These are phyloP conservation scores for Caenorhabditis latens DNA, from an alignment of 1,140 invertebrate species.

Conservation along the genomic window DNA sequence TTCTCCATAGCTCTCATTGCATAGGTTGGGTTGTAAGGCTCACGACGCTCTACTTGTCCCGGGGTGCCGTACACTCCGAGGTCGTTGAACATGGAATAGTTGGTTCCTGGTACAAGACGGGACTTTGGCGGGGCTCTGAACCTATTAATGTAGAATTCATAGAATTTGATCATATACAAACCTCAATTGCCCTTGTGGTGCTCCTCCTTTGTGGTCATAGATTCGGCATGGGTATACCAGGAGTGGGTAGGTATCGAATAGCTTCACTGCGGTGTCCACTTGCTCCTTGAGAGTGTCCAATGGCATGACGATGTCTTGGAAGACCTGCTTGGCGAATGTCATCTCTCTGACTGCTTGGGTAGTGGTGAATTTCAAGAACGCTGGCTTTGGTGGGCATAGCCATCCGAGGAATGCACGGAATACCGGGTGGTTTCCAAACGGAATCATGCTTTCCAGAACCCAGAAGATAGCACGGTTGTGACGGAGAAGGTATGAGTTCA, in stretches of 20 bases:
- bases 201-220: slow-evolving; percentile 79
- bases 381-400: slow-evolving; percentile 87
- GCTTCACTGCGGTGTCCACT: slow-evolving; percentile 79
- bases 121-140: slow-evolving; percentile 79
- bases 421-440: slow-evolving; percentile 85
- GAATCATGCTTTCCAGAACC: slow-evolving; percentile 85
- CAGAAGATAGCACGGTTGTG: slow-evolving; percentile 81
- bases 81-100: slow-evolving; percentile 81
- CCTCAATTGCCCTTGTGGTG: slow-evolving; percentile 70
- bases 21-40: slow-evolving; percentile 80
- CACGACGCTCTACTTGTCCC: slow-evolving; percentile 79
- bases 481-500: slow-evolving; percentile 80
- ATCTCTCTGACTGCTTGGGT: slow-evolving; percentile 80
- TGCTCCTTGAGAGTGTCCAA: slow-evolving; percentile 80
- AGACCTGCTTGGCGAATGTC: slow-evolving; percentile 81
- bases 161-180: too few relatives aligned
- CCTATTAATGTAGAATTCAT: slow-evolving; percentile 57
- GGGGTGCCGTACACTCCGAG: slow-evolving; percentile 82
- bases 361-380: slow-evolving; percentile 84
- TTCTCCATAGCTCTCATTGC: slow-evolving; percentile 81
- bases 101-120: slow-evolving; percentile 79
- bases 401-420: slow-evolving; percentile 85
- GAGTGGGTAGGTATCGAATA: slow-evolving; percentile 81
- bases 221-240: slow-evolving; percentile 81
- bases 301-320: slow-evolving; percentile 81